Evolutionary conservation across 2,797 vertebrate species (phyloP), one percentile per base, ranked within the genome.

Genomic region (Sebastes itinus): DNA sequence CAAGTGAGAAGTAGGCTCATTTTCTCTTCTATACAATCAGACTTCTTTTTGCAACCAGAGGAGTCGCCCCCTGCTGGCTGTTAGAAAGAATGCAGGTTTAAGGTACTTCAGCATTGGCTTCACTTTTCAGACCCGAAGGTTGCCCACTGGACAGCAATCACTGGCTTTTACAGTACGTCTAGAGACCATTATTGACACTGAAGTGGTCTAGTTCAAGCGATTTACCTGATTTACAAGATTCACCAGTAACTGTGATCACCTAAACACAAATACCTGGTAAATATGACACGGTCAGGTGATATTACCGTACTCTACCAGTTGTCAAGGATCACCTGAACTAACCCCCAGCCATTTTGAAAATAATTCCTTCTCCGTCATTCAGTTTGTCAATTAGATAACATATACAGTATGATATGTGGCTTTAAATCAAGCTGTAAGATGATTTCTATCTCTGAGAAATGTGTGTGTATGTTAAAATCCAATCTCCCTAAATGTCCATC

Each of bases 401-500:
- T 23, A 7, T 6, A 16, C n/a, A 4, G 7, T 12, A 7, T 56
- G 78, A 87, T 30, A 12, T 75, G 52, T 42, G 16, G 64, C 49
- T 64, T 52, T 63, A 71, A 70, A 66, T 71, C 49, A 72, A 35
- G 10, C 55, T 13, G 23, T 3, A 28, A 71, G 49, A 63, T 46
- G 33, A 63, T 56, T 42, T 73, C 38, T 75, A 49, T 72, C 49
- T 42, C n/a, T 70, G 61, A 67, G 16, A 72, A 77, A 72, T 62
- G 66, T 78, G 46, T 59, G 55, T 32, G 12, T 32, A 52, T n/a
- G 30, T 67, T 56, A 16, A 75, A 80, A 78, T 56, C 30, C 75
- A 87, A 75, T 81, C 71, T 72, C 58, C 52, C 20, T 16, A 72
- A 65, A 42, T 2, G 20, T 75, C 46, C 5, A 18, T 73, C 70